A percentile compares a stretch with the other conserved stretches of the same genome.
phyloP scores from a whole-genome alignment of 2,888 invertebrate species.

The Pachliopta kotzebuea region DNA sequence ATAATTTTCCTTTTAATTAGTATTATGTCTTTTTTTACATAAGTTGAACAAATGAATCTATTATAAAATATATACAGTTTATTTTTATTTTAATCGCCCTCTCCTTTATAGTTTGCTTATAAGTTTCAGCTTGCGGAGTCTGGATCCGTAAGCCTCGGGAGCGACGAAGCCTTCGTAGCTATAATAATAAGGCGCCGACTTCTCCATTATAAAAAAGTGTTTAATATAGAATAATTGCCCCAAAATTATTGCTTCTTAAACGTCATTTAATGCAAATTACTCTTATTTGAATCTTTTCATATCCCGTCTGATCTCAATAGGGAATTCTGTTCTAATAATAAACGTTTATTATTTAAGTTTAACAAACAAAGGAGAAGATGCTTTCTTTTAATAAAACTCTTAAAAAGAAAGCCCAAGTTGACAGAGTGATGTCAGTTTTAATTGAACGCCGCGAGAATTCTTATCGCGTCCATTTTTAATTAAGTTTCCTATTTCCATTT shows the following conservation, averaged over 20 bases:
- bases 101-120: too few relatives aligned
- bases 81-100: too few relatives aligned
- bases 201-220: too few relatives aligned
- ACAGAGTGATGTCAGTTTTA: constrained; percentile 13
- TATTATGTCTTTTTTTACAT: too few relatives aligned
- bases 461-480: constrained; percentile 33
- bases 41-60: too few relatives aligned
- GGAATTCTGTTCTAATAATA: background rate
- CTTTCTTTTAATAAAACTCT: constrained; percentile 9
- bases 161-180: too few relatives aligned
- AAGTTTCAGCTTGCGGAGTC: too few relatives aligned
- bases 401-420: constrained; percentile 4
- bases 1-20: too few relatives aligned
- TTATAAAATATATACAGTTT: too few relatives aligned
- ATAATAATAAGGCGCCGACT: too few relatives aligned
- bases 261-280: background rate
- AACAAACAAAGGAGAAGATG: background rate
- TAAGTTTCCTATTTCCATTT: constrained; percentile 34
- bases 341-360: background rate
- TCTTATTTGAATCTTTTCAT: background rate
- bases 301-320: too few relatives aligned
- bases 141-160: too few relatives aligned
- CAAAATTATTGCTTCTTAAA: background rate
- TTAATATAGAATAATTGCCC: background rate
- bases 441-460: constrained; percentile 20